Evolutionary conservation across 1,140 invertebrate species (phyloP).

Genomic region (Drosophila erecta): DNA sequence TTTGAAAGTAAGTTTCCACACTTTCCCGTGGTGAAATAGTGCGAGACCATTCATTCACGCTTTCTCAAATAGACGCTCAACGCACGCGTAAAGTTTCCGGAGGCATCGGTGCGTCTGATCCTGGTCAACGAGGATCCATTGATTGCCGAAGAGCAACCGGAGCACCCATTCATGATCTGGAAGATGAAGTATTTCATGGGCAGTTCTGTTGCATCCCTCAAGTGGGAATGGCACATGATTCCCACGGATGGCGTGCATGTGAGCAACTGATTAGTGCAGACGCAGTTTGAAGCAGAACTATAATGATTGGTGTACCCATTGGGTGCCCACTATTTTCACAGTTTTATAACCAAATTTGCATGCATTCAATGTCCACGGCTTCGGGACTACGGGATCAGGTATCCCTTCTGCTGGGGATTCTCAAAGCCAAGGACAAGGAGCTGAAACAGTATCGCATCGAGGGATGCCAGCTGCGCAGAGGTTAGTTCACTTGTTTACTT

Average conservation of each 20-base stretch:
- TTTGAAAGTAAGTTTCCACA: slow-evolving; percentile 17
- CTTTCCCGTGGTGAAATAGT: neutral
- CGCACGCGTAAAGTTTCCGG: slow-evolving; percentile 56
- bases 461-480: slow-evolving; percentile 50
- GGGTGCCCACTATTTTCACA: slow-evolving; percentile 6
- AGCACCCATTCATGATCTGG: slow-evolving; percentile 2
- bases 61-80: slow-evolving; percentile 47
- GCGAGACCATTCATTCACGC: neutral
- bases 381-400: slow-evolving; percentile 8
- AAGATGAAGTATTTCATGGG: slow-evolving; percentile 57
- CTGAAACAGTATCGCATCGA: slow-evolving; percentile 64
- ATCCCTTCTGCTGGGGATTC: slow-evolving; percentile 11
- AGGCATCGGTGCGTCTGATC: slow-evolving; percentile 16
- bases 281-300: too few relatives aligned
- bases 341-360: slow-evolving; percentile 35
- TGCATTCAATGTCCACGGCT: neutral
- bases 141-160: neutral
- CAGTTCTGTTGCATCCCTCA: slow-evolving; percentile 27
- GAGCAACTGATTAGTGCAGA: neutral
- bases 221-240: slow-evolving; percentile 66
- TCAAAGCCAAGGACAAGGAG: slow-evolving; percentile 67
- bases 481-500: slow-evolving; percentile 32
- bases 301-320: neutral
- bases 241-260: slow-evolving; percentile 9
- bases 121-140: slow-evolving; percentile 7